Percentiles rank a stretch among this genome's conserved stretches.
These are phyloP conservation scores for Brachyptera putata DNA, from an alignment of 2,888 invertebrate species.

Conservation along the genomic window DNA sequence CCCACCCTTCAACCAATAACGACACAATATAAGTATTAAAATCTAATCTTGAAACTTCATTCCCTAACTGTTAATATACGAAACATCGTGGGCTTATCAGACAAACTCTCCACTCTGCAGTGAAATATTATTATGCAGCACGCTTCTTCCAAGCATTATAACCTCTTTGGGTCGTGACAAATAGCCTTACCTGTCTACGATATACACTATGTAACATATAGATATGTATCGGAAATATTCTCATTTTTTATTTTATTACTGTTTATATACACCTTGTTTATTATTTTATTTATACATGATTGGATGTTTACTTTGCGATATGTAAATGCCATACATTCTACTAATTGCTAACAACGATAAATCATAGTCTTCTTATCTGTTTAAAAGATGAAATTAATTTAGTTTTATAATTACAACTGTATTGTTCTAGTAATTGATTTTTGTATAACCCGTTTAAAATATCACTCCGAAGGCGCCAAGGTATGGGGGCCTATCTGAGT, in stretches of 20 bases:
- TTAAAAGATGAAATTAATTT: conserved; percentile 10
- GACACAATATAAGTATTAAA: too few relatives aligned
- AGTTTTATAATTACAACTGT: conserved; percentile 18
- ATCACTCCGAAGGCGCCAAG: conserved; percentile 7
- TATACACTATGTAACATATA: background rate
- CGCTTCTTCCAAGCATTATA: background rate
- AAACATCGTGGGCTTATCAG: conserved; percentile 4
- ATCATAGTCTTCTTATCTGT: background rate
- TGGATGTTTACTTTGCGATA: conserved; percentile 25
- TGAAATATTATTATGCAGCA: conserved; percentile 12
- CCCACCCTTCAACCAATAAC: too few relatives aligned
- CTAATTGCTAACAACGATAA: conserved; percentile 21
- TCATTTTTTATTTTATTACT: background rate
- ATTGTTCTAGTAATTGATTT: conserved; percentile 18
- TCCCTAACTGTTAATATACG: conserved; percentile 4
- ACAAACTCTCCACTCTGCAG: background rate
- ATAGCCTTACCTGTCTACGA: conserved; percentile 2
- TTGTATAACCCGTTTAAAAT: background rate
- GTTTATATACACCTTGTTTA: background rate
- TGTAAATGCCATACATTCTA: conserved; percentile 26
- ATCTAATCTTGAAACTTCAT: background rate
- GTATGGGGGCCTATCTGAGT: background rate
- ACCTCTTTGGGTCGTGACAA: conserved; percentile 4
- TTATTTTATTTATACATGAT: background rate
- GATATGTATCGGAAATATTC: background rate